A percentile compares a stretch with the other conserved stretches of the same genome.
Conservation (phyloP, 2,113 vertebrate genomes). For the Rhinoptilus africanus region DNA sequence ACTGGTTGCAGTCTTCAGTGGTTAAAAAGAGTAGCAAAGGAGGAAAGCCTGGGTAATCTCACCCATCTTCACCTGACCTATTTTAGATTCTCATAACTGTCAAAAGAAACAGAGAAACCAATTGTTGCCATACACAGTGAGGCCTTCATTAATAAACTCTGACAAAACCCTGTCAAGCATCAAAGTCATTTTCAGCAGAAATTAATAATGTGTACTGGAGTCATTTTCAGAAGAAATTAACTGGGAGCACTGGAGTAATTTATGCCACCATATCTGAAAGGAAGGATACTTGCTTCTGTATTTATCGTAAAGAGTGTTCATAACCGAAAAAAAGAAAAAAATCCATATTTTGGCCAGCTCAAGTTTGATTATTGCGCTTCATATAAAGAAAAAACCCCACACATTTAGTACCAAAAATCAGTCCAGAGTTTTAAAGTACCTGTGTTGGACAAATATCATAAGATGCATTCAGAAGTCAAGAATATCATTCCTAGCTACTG, state of each 20-base stretch:
- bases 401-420: background rate
- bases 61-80: background rate
- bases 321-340: background rate
- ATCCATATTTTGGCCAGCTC: background rate
- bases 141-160: slow-evolving; percentile 12
- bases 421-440: background rate
- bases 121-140: background rate
- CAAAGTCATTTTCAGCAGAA: slow-evolving; percentile 3
- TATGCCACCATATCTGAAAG: background rate
- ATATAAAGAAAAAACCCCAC: background rate
- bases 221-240: background rate
- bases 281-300: background rate
- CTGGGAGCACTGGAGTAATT: background rate
- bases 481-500: background rate
- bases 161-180: background rate
- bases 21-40: background rate
- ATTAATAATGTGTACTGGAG: background rate
- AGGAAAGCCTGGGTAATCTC: background rate
- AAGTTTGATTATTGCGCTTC: background rate
- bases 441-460: background rate
- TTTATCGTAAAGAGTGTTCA: background rate
- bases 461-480: background rate
- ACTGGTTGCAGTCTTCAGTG: background rate
- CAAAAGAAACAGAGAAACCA: slow-evolving; percentile 32
- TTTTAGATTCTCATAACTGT: background rate